These are phyloP conservation scores for Synergus umbraculus DNA, from an alignment of 2,888 invertebrate species.

Conservation along the genomic window DNA sequence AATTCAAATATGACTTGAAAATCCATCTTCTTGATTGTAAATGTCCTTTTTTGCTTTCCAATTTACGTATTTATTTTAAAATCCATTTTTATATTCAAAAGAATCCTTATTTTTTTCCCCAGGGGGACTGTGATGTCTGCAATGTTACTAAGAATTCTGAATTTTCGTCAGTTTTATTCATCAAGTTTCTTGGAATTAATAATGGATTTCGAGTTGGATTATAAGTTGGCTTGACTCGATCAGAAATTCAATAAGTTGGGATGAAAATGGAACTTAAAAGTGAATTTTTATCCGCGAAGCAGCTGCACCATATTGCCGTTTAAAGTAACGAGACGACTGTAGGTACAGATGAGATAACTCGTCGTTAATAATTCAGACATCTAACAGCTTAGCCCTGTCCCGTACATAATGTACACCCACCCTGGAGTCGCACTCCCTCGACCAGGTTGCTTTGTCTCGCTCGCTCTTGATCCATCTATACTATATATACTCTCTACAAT, in stretches of 20 bases:
- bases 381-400: constrained; percentile 78
- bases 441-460: constrained; percentile 47
- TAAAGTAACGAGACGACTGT: constrained; percentile 76
- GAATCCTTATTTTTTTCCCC: no score
- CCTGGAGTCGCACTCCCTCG: constrained; percentile 53
- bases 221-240: background rate
- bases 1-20: no score
- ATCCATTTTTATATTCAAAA: no score
- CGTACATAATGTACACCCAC: constrained; percentile 76
- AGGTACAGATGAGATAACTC: constrained; percentile 75
- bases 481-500: constrained; percentile 46
- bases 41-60: no score
- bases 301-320: constrained; percentile 63
- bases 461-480: constrained; percentile 47
- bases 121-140: no score
- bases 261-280: background rate
- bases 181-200: background rate
- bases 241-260: background rate
- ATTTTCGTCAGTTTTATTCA: background rate
- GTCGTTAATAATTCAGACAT: constrained; percentile 75
- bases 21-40: no score
- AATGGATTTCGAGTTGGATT: background rate
- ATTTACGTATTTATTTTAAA: no score
- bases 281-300: constrained; percentile 48
- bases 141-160: no score